A percentile compares a stretch with the other conserved stretches of the same genome.
Conservation (phyloP, 2,888 invertebrate genomes). For the Tortricodes alternella region DNA sequence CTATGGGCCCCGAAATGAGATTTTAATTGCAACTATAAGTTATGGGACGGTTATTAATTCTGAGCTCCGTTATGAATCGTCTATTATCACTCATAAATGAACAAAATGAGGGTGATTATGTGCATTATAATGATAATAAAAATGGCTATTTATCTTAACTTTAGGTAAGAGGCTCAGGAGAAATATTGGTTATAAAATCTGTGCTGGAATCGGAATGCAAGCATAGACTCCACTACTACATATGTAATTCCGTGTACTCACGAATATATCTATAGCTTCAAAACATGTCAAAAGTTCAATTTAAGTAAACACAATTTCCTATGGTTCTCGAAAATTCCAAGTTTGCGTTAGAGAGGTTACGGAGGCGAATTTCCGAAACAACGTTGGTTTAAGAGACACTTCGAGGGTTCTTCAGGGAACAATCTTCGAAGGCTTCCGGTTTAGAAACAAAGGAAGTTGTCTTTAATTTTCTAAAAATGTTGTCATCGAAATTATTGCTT, state of each 20-base stretch:
- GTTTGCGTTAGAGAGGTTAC: not conserved
- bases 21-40: constrained; percentile 25
- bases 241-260: too few relatives aligned
- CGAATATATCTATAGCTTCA: too few relatives aligned
- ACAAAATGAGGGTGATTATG: not conserved
- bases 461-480: too few relatives aligned
- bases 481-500: too few relatives aligned
- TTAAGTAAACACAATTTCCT: not conserved
- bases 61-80: not conserved
- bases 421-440: constrained; percentile 16
- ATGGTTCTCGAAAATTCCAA: not conserved
- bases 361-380: not conserved
- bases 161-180: not conserved
- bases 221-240: too few relatives aligned
- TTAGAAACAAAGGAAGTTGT: not conserved
- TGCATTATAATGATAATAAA: not conserved
- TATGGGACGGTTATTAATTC: constrained; percentile 14
- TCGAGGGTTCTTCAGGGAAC: constrained; percentile 1
- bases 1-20: constrained; percentile 4
- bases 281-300: not conserved
- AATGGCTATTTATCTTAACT: too few relatives aligned
- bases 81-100: not conserved
- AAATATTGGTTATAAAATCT: too few relatives aligned
- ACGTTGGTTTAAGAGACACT: constrained; percentile 7
- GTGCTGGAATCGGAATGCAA: too few relatives aligned